Percentiles rank a stretch among this genome's conserved stretches.
phyloP scores from a whole-genome alignment of 2,113 vertebrate species.

The Siniperca knerii region DNA sequence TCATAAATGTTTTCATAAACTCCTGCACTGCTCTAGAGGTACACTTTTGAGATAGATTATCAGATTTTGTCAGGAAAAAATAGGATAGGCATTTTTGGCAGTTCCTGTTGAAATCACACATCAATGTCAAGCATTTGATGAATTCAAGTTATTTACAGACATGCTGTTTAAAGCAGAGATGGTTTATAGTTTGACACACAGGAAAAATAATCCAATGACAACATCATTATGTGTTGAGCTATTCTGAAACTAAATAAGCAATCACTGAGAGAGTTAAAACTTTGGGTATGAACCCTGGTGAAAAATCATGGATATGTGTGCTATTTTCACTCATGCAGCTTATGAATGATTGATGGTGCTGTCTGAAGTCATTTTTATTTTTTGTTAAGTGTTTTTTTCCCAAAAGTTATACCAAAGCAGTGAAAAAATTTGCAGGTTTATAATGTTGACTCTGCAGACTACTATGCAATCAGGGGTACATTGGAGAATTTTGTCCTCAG shows the following conservation, averaged over 20 bases:
- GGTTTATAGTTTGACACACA: neutral
- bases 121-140: neutral
- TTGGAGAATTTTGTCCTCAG: too few relatives aligned
- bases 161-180: neutral
- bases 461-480: neutral
- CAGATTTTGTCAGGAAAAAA: conserved; percentile 1
- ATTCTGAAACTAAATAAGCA: neutral
- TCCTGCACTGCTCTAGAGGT: neutral
- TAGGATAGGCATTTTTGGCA: neutral
- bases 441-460: neutral
- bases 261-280: neutral
- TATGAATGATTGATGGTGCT: neutral
- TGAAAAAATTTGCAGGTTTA: neutral
- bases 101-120: neutral
- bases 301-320: neutral
- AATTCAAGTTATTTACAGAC: neutral
- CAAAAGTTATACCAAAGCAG: neutral
- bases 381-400: neutral
- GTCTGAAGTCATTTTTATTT: neutral
- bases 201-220: neutral
- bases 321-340: neutral
- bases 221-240: neutral
- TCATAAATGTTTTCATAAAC: neutral
- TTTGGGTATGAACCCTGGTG: too few relatives aligned
- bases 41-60: neutral